Conservation (phyloP, 2,888 invertebrate species). For the Drosophila mimetica region DNA sequence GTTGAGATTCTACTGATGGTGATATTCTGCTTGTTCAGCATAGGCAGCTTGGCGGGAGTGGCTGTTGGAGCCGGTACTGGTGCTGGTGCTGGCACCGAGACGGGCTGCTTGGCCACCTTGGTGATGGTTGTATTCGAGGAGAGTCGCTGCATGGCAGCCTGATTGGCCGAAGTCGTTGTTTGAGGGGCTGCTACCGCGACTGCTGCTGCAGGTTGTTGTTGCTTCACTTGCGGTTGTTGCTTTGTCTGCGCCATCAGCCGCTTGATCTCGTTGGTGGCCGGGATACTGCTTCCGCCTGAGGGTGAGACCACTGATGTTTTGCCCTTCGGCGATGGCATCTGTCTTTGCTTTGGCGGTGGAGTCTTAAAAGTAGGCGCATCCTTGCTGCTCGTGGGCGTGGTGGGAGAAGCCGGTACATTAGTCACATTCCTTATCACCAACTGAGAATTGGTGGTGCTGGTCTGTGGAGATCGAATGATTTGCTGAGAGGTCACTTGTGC, state of each 20-base stretch:
- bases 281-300: neutral
- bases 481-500: slow-evolving; percentile 68
- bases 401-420: slow-evolving; percentile 25
- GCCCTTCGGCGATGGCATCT: slow-evolving; percentile 8
- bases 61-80: neutral
- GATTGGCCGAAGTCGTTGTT: slow-evolving; percentile 32
- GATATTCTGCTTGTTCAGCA: slow-evolving; percentile 82
- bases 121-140: slow-evolving; percentile 75
- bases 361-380: slow-evolving; percentile 50
- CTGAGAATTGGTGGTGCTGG: slow-evolving; percentile 40
- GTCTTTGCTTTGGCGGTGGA: slow-evolving; percentile 48
- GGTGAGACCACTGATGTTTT: slow-evolving; percentile 26
- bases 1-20: slow-evolving; percentile 80
- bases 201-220: neutral
- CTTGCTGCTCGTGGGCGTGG: slow-evolving; percentile 36
- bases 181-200: neutral
- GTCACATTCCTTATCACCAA: slow-evolving; percentile 59
- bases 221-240: slow-evolving; percentile 23
- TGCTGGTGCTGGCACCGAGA: slow-evolving; percentile 4
- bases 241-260: slow-evolving; percentile 36
- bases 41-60: slow-evolving; percentile 54
- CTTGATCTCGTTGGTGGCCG: slow-evolving; percentile 20
- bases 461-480: slow-evolving; percentile 58
- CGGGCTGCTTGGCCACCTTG: slow-evolving; percentile 50
- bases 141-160: slow-evolving; percentile 74